Percentiles rank a stretch among this genome's conserved stretches.
phyloP scores from a whole-genome alignment of 2,113 vertebrate species.

The Psophia crepitans region DNA sequence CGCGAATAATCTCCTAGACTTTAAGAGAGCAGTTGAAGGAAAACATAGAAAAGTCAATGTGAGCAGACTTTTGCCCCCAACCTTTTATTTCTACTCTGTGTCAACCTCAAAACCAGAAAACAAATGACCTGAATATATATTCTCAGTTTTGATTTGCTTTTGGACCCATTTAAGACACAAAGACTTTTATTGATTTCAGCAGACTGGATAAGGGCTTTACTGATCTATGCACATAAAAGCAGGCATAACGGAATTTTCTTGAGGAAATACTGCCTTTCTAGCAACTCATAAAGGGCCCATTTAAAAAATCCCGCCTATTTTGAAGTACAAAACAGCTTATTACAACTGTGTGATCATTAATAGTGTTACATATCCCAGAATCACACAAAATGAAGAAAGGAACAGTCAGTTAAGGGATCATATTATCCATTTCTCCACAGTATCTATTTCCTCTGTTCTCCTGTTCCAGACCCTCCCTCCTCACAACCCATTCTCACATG shows the following conservation, averaged over 20 bases:
- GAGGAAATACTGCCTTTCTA: neutral
- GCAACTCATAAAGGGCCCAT: neutral
- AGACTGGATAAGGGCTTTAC: neutral
- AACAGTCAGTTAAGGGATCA: neutral
- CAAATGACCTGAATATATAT: neutral
- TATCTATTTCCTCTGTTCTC: neutral
- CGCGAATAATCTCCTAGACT: neutral
- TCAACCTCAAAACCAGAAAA: neutral
- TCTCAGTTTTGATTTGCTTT: neutral
- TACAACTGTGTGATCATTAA: neutral
- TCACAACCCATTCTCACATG: accelerated
- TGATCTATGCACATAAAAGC: neutral
- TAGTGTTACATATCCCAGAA: neutral
- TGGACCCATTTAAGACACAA: neutral
- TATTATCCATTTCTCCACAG: neutral
- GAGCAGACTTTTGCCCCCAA: neutral
- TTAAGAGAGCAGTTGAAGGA: neutral
- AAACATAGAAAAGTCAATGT: neutral
- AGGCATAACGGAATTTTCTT: neutral
- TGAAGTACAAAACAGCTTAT: neutral
- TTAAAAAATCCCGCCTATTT: neutral
- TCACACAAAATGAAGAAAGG: neutral
- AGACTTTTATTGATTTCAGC: neutral
- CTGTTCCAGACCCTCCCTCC: neutral
- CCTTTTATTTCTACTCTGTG: neutral